A percentile compares a stretch with the other conserved stretches of the same genome.
These are phyloP conservation scores for Hoplostethus atlanticus DNA, from an alignment of 2,797 vertebrate genomes.

Conservation along the genomic window DNA sequence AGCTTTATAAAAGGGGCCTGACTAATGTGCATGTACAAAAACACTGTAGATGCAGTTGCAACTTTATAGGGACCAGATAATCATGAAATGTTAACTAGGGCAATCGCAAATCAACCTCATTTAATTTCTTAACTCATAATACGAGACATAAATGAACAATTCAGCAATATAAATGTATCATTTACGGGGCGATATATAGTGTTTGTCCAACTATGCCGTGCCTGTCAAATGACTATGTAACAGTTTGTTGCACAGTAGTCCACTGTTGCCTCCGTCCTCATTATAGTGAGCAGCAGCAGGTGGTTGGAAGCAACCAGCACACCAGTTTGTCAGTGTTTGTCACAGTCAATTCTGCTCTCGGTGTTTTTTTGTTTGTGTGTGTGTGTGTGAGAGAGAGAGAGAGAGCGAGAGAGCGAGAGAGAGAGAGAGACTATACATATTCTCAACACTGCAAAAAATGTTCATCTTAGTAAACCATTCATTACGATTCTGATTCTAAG, in stretches of 20 bases:
- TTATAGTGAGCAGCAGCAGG: conserved; percentile 40
- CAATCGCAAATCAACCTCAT: too few relatives aligned
- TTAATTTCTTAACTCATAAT: too few relatives aligned
- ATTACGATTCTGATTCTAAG: not conserved
- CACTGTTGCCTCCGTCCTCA: conserved; percentile 5
- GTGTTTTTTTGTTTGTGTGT: conserved; percentile 20
- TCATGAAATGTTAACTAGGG: too few relatives aligned
- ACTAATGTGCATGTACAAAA: conserved; percentile 40
- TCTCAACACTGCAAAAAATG: not conserved
- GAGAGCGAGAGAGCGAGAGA: not conserved
- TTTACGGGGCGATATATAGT: not conserved
- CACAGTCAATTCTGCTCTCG: conserved; percentile 5
- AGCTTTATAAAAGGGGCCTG: conserved; percentile 26
- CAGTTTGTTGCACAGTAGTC: conserved; percentile 32
- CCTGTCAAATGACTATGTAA: conserved; percentile 8
- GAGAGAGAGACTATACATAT: not conserved
- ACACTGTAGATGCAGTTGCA: not conserved
- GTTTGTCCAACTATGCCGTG: not conserved
- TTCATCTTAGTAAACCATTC: conserved; percentile 5
- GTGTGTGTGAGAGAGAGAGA: not conserved
- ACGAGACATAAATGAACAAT: too few relatives aligned
- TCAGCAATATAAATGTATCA: too few relatives aligned
- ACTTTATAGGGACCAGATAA: not conserved
- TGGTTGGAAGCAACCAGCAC: conserved; percentile 17
- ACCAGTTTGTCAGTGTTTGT: conserved; percentile 16